A percentile compares a stretch with the other conserved stretches of the same genome.
phyloP scores from a whole-genome alignment of 2,797 vertebrate species.

The Rhinichthys osculus region DNA sequence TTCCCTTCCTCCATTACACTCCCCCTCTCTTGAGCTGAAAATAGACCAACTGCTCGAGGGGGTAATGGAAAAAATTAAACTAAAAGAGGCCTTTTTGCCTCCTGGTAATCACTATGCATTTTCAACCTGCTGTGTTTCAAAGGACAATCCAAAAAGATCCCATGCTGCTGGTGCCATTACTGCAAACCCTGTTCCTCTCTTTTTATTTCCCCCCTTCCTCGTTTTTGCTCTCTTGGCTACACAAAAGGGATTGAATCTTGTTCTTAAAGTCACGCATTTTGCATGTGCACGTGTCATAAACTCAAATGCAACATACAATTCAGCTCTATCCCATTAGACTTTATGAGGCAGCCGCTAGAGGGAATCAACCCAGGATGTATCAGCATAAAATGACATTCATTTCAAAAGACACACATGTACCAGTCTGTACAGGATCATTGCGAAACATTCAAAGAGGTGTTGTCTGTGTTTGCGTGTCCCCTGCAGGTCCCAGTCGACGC shows the following conservation, averaged over 20 bases:
- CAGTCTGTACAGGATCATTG: slow-evolving; percentile 8
- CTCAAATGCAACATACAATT: slow-evolving; percentile 46
- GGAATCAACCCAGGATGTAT: slow-evolving; percentile 49
- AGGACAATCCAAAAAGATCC: slow-evolving; percentile 49
- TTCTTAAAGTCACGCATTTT: slow-evolving; percentile 41
- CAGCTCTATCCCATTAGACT: slow-evolving; percentile 54
- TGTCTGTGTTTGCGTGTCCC: slow-evolving; percentile 52
- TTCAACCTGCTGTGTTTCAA: slow-evolving; percentile 59
- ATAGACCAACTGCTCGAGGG: slow-evolving; percentile 48
- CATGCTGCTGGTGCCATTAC: slow-evolving; percentile 31
- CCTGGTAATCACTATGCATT: slow-evolving; percentile 51
- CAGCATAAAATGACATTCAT: slow-evolving; percentile 42
- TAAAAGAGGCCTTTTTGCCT: slow-evolving; percentile 55
- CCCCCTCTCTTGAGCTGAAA: slow-evolving; percentile 26
- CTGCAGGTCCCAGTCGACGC: slow-evolving; percentile 93
- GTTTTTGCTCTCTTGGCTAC: slow-evolving; percentile 12
- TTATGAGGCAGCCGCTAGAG: slow-evolving; percentile 56
- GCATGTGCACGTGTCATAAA: slow-evolving; percentile 40
- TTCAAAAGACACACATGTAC: slow-evolving; percentile 19
- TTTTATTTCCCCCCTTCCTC: background rate
- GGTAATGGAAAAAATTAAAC: slow-evolving; percentile 52
- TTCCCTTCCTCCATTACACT: slow-evolving; percentile 27
- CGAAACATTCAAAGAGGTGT: slow-evolving; percentile 11
- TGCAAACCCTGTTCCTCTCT: slow-evolving; percentile 3
- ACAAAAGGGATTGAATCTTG: slow-evolving; percentile 35